Percentiles rank a stretch among this genome's conserved stretches.
These are phyloP conservation scores for Sorex fumeus DNA, from an alignment of 2,113 vertebrate genomes.

Conservation along the genomic window DNA sequence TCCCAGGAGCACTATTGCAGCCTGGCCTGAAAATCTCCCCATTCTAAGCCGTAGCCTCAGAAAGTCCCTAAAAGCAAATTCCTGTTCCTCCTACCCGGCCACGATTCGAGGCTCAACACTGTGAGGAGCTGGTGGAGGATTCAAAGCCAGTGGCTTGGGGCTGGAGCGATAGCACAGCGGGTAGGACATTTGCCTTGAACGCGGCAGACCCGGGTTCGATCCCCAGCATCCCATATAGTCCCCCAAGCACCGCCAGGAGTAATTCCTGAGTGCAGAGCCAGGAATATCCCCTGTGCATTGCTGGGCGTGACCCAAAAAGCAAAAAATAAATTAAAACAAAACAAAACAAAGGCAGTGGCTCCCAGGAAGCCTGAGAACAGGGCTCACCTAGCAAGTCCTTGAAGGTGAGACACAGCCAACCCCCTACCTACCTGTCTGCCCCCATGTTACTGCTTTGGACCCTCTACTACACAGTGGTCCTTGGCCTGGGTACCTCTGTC, in stretches of 20 bases:
- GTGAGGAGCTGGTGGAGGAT: neutral
- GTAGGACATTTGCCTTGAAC: no score
- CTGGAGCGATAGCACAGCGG: no score
- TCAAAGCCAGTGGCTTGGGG: neutral
- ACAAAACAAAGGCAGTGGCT: neutral
- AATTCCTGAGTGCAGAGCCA: no score
- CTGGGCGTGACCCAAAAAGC: no score
- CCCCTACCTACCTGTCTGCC: no score
- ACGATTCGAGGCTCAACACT: constrained; percentile 51
- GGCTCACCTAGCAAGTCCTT: neutral
- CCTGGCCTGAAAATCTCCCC: neutral
- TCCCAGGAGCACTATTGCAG: neutral
- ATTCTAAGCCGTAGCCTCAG: constrained; percentile 53
- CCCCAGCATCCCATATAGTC: no score
- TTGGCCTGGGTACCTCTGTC: neutral
- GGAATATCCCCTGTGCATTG: no score
- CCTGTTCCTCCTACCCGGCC: constrained; percentile 1
- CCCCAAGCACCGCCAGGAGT: no score
- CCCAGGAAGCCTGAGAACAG: neutral
- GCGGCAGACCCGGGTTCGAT: no score
- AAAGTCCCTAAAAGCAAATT: constrained; percentile 56
- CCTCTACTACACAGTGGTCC: neutral
- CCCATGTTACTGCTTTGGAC: neutral
- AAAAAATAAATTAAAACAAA: no score
- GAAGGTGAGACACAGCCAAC: neutral